These are phyloP conservation scores for Chamaedrilus cognettii DNA, from an alignment of 2,888 invertebrate species.

Conservation along the genomic window DNA sequence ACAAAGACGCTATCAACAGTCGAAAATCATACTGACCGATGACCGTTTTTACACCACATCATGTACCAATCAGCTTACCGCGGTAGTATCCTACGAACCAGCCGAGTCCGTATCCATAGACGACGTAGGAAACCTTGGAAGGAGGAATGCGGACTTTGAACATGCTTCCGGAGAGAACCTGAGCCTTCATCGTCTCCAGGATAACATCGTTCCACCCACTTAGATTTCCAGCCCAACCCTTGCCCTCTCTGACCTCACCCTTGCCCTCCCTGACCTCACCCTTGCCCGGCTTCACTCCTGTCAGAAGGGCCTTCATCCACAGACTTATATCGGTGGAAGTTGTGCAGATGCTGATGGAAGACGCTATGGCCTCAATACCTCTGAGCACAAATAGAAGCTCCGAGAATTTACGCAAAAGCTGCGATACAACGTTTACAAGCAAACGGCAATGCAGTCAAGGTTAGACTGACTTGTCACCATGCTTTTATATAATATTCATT, in stretches of 20 bases:
- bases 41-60: too few species aligned
- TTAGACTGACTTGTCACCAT: too few species aligned
- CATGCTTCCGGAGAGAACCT: slow-evolving; percentile 5
- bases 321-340: slow-evolving; percentile 10
- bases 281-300: background rate
- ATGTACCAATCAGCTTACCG: slow-evolving; percentile 6
- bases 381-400: background rate
- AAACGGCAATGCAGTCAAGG: too few species aligned
- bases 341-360: background rate
- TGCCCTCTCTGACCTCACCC: background rate
- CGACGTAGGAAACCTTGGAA: background rate
- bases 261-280: background rate
- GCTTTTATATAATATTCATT: too few species aligned
- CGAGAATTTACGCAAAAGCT: too few species aligned
- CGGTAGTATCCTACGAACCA: slow-evolving; percentile 17
- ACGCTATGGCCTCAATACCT: slow-evolving; percentile 8
- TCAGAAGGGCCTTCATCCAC: slow-evolving; percentile 12
- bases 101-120: slow-evolving; percentile 13
- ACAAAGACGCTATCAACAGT: too few species aligned
- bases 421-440: too few species aligned
- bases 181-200: background rate
- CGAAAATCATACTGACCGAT: too few species aligned
- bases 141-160: slow-evolving; percentile 1
- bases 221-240: too few species aligned
- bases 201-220: background rate